A percentile compares a stretch with the other conserved stretches of the same genome.
Conservation (phyloP, 2,888 invertebrate genomes). For the Pterostichus madidus region DNA sequence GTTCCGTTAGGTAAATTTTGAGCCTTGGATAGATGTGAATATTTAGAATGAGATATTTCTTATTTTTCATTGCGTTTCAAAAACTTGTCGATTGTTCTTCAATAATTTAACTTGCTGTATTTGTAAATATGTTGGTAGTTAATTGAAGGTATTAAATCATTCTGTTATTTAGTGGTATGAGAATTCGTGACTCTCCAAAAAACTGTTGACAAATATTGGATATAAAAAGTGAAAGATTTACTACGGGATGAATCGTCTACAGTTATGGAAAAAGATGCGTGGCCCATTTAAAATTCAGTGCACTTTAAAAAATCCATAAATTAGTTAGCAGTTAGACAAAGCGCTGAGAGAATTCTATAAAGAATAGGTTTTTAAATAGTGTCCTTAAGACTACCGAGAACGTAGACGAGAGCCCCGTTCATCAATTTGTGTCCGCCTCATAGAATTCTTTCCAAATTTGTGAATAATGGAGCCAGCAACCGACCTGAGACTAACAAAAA, state of each 20-base stretch:
- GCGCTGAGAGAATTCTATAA: conserved; percentile 46
- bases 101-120: not conserved
- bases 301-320: conserved; percentile 60
- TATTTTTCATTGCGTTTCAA: too few species aligned
- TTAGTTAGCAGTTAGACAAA: conserved; percentile 57
- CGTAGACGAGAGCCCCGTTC: conserved; percentile 71
- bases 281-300: conserved; percentile 52
- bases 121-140: conserved; percentile 9
- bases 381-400: conserved; percentile 61
- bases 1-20: too few species aligned
- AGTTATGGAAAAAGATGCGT: conserved; percentile 48
- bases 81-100: too few species aligned
- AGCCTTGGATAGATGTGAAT: too few species aligned
- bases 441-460: conserved; percentile 74
- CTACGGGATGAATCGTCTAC: conserved; percentile 9
- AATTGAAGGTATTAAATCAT: conserved; percentile 33
- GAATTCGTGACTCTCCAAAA: conserved; percentile 12
- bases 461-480: conserved; percentile 74
- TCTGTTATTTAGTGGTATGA: not conserved
- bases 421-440: conserved; percentile 75
- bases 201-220: conserved; percentile 50
- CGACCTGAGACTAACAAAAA: conserved; percentile 72
- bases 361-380: conserved; percentile 66
- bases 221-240: conserved; percentile 40
- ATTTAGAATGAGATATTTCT: too few species aligned